Conservation (phyloP, 2,113 vertebrate genomes). For the Phylloscopus trochilus region DNA sequence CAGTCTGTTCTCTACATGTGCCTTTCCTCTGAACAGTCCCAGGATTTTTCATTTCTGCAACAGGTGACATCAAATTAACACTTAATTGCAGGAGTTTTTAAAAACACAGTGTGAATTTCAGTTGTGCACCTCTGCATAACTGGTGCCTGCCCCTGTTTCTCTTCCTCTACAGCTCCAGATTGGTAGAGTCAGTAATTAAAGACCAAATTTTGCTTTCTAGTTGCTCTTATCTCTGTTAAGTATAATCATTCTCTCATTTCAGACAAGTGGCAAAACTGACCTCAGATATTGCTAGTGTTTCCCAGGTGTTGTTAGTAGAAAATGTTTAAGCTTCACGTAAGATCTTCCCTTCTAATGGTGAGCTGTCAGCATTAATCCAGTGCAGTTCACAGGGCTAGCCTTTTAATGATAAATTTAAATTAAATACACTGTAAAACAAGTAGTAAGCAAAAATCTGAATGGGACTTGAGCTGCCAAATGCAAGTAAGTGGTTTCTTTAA, state of each 20-base stretch:
- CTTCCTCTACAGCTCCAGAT: neutral
- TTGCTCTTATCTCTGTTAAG: neutral
- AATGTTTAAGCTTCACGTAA: neutral
- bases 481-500: neutral
- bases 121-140: neutral
- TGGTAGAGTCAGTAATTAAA: neutral
- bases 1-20: neutral
- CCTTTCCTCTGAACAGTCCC: neutral
- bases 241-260: neutral
- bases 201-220: neutral
- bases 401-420: neutral
- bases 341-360: neutral
- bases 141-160: neutral
- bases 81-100: neutral
- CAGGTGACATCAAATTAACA: neutral
- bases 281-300: neutral
- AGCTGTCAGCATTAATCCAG: neutral
- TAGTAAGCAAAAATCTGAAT: neutral
- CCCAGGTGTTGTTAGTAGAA: neutral
- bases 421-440: neutral
- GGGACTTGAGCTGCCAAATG: neutral
- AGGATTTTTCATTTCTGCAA: neutral
- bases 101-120: neutral
- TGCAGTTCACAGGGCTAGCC: neutral
- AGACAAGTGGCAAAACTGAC: neutral